A percentile compares a stretch with the other conserved stretches of the same genome.
phyloP scores from a whole-genome alignment of 2,888 invertebrate genomes.

The Melanostoma scalare region DNA sequence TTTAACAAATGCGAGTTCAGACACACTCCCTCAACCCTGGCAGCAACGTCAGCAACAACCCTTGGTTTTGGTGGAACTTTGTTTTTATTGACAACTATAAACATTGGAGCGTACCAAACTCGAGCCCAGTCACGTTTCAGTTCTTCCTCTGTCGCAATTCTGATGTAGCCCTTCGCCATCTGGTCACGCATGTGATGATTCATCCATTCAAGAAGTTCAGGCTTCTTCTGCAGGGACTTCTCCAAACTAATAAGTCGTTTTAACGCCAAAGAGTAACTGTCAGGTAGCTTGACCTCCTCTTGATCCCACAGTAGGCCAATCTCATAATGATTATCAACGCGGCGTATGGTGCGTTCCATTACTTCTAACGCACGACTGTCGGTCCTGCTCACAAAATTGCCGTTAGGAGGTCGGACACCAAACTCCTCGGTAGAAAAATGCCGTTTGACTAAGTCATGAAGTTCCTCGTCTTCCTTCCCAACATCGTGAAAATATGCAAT shows the following conservation, averaged over 20 bases:
- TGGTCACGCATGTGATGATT: conserved; percentile 3
- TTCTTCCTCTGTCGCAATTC: conserved; percentile 3
- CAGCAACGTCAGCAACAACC: too few relatives aligned
- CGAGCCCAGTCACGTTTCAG: background rate
- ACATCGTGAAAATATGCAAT: conserved; percentile 11
- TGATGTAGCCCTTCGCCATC: conserved; percentile 5
- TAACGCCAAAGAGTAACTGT: background rate
- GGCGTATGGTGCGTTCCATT: conserved; percentile 15
- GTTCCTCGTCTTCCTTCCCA: conserved; percentile 13
- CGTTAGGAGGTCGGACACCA: conserved; percentile 17
- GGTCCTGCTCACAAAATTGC: conserved; percentile 3
- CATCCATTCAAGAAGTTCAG: background rate
- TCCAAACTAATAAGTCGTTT: conserved; percentile 4
- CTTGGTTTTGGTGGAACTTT: too few relatives aligned
- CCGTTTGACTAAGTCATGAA: conserved; percentile 25
- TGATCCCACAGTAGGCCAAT: conserved; percentile 25
- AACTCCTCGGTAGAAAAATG: conserved; percentile 46
- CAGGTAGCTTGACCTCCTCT: conserved; percentile 17
- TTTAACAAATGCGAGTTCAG: too few relatives aligned
- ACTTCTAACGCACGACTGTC: conserved; percentile 25
- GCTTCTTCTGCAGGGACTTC: background rate
- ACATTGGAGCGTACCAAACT: conserved; percentile 12
- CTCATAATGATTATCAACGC: conserved; percentile 6
- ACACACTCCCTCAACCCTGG: too few relatives aligned
- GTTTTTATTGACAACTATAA: background rate